These are phyloP conservation scores for Halcyon badia DNA, from an alignment of 2,797 vertebrate genomes.

Conservation along the genomic window DNA sequence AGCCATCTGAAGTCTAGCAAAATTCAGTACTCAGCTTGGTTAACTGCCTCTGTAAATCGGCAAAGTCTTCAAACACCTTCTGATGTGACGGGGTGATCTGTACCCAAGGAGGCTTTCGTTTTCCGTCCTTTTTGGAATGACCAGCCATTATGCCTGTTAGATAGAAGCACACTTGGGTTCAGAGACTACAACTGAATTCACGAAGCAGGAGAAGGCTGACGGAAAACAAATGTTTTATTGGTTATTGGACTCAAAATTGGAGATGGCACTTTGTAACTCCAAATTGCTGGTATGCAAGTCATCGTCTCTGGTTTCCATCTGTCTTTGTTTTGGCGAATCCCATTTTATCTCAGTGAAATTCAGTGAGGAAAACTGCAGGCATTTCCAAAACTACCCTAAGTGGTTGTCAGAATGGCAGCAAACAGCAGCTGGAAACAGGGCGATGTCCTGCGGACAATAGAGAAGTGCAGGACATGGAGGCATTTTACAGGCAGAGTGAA, in stretches of 20 bases:
- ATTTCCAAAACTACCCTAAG: neutral
- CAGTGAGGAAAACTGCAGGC: neutral
- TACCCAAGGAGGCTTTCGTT: neutral
- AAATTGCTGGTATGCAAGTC: neutral
- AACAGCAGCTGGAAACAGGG: neutral
- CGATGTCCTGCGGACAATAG: fast-evolving
- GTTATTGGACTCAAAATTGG: neutral
- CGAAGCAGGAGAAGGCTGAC: neutral
- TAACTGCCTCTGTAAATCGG: neutral
- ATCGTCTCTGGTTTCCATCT: neutral
- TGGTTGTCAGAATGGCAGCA: neutral
- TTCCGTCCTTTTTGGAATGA: neutral
- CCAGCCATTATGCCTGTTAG: neutral
- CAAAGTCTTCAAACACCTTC: neutral
- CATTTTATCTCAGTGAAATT: neutral
- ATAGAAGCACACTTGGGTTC: fast-evolving
- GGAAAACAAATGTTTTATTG: neutral
- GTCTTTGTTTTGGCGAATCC: neutral
- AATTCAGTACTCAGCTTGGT: neutral
- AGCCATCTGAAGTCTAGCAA: neutral
- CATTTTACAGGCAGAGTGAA: neutral
- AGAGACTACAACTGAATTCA: neutral
- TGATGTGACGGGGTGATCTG: neutral
- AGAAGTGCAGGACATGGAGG: neutral
- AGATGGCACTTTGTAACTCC: neutral